Conservation (phyloP, 2,888 invertebrate genomes). For the Smittia aterrima region DNA sequence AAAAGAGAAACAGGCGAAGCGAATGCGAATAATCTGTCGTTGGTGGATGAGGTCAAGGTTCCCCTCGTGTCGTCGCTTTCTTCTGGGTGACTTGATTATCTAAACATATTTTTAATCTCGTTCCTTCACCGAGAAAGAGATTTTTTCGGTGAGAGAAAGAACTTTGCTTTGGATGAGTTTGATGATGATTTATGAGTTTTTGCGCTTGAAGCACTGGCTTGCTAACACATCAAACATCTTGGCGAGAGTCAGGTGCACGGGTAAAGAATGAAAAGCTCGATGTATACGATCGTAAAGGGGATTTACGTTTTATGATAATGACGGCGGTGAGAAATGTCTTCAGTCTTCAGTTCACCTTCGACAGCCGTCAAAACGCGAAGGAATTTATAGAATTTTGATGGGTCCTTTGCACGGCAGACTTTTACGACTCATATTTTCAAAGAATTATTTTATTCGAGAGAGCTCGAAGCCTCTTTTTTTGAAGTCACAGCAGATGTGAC, state of each 20-base stretch:
- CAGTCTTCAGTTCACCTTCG: constrained; percentile 38
- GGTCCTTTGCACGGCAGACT: constrained; percentile 1
- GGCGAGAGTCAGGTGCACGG: neutral
- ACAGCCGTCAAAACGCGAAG: constrained; percentile 1
- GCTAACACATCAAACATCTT: constrained; percentile 6
- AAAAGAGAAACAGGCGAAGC: neutral
- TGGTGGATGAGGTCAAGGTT: constrained; percentile 24
- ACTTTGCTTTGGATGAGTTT: constrained; percentile 18
- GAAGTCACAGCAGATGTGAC: neutral
- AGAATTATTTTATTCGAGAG: neutral
- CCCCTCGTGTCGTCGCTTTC: neutral
- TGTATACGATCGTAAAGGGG: neutral
- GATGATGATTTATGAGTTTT: constrained; percentile 41
- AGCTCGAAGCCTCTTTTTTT: neutral
- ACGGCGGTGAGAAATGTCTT: constrained; percentile 35
- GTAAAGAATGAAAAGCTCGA: neutral
- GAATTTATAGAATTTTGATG: constrained; percentile 37
- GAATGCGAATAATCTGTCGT: neutral
- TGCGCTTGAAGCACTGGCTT: constrained; percentile 22
- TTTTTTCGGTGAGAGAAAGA: neutral
- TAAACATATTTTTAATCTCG: neutral
- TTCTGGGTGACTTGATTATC: constrained; percentile 60
- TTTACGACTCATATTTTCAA: constrained; percentile 26
- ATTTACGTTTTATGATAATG: constrained; percentile 36
- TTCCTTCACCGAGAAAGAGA: neutral